Percentiles rank a stretch among this genome's conserved stretches.
Conservation (phyloP, 2,797 vertebrate genomes). For the Acipenser transmontanus region DNA sequence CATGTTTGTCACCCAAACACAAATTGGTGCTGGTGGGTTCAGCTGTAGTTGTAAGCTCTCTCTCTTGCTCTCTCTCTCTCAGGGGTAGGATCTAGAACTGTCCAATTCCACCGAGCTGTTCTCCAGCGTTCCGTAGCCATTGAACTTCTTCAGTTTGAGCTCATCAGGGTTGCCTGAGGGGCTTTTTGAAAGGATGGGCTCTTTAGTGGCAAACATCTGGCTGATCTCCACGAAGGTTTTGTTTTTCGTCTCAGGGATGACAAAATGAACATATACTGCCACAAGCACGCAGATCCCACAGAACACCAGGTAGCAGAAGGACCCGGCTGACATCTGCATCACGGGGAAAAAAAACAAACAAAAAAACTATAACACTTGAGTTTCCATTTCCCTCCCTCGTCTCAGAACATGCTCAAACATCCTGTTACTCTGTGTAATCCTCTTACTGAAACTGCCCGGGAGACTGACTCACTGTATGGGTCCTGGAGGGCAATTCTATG, state of each 20-base stretch:
- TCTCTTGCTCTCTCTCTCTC: conserved; percentile 7
- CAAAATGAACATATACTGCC: conserved; percentile 61
- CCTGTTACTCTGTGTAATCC: neutral
- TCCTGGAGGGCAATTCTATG: no score
- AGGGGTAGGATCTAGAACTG: neutral
- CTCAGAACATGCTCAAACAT: neutral
- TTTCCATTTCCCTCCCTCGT: no score
- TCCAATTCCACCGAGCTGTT: conserved; percentile 49
- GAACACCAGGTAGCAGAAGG: conserved; percentile 82
- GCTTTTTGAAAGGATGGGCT: conserved; percentile 38
- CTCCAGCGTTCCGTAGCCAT: conserved; percentile 64
- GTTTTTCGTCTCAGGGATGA: conserved; percentile 83
- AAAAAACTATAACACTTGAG: no score
- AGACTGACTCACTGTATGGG: neutral
- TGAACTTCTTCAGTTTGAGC: conserved; percentile 50
- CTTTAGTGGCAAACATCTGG: conserved; percentile 57
- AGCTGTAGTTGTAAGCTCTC: neutral
- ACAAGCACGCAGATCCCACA: conserved; percentile 65
- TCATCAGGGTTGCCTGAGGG: conserved; percentile 33
- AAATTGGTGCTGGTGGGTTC: no score
- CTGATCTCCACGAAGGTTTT: conserved; percentile 88
- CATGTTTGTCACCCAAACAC: neutral
- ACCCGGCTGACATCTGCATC: conserved; percentile 62
- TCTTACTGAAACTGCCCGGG: no score
- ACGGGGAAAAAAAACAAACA: neutral